Evolutionary conservation across 2,888 invertebrate genomes (phyloP), one percentile per base, ranked within the genome.

Genomic region (Dermolepida albohirtum): DNA sequence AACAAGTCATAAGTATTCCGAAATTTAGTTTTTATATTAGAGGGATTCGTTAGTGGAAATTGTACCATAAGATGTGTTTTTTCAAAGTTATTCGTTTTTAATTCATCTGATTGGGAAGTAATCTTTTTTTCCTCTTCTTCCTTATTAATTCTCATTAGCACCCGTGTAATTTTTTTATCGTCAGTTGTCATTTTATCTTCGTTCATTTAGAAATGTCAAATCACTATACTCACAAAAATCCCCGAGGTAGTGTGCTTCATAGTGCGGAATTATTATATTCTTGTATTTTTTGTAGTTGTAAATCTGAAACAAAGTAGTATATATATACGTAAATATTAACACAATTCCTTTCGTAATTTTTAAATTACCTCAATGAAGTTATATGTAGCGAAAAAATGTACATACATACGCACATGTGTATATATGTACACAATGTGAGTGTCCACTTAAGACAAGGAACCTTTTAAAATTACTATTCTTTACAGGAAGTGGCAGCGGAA

Each of bases 391-490:
- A 34, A 34, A 5, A 34, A 34, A 34, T 34, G 34, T 6, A 34
- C 10, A 34, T 5, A 5, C 34, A 7, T 34, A 2, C 22, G 34
- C n/a, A n/a, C n/a, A n/a, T 34, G 6, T 34, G 34, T 10, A 5
- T 1, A 22, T 5, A 34, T 34, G 6, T 10, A 10, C 34, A 34
- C 34, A 62, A 62, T 62, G 59, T 47, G 17, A 14, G 12, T 43
- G 43, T 62, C 47, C 47, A 34, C 59, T 39, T 47, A 47, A 47
- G 39, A 16, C 47, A 62, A 62, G 39, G 59, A 29, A 17, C 16
- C 47, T 62, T 62, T 57, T 62, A 62, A 62, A 62, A 62, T 49
- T 47, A 47, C 47, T 34, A 47, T 62, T 16, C 16, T 34, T 62
- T 47, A 62, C 49, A 62, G 59, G 59, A 62, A 62, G 43, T 34